Evolutionary conservation across 2,113 vertebrate genomes (phyloP).

Genomic region (Apteryx owenii): DNA sequence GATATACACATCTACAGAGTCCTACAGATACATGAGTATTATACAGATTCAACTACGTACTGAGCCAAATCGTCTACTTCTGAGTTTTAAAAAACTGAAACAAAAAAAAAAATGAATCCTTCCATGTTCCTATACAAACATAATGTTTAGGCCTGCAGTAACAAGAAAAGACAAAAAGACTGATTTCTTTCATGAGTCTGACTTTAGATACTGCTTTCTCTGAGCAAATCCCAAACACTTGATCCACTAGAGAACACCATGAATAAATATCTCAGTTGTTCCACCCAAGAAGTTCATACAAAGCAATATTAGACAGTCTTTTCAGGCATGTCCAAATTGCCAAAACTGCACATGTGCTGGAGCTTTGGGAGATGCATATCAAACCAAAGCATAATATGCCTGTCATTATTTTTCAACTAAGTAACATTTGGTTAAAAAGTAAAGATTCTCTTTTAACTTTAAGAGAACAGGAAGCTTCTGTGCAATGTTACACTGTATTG

Average conservation of each 20-base stretch:
- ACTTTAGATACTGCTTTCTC: not conserved
- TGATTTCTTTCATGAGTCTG: not conserved
- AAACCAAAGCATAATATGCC: not conserved
- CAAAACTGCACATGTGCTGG: not conserved
- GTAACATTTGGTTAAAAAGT: not conserved
- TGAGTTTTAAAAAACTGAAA: not conserved
- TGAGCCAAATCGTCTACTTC: no score
- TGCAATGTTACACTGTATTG: not conserved
- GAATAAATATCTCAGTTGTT: not conserved
- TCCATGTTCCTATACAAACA: no score
- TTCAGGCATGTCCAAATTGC: not conserved
- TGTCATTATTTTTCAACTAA: not conserved
- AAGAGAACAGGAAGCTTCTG: not conserved
- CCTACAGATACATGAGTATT: no score
- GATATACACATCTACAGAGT: no score
- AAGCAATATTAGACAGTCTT: not conserved
- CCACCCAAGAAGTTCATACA: not conserved
- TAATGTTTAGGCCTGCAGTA: no score
- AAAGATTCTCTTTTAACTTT: not conserved
- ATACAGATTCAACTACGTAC: no score
- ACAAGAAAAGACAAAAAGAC: no score
- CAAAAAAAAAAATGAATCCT: not conserved
- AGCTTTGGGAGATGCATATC: not conserved
- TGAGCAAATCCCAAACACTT: not conserved
- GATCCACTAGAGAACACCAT: not conserved